Percentiles rank a stretch among this genome's conserved stretches.
phyloP scores from a whole-genome alignment of 2,888 invertebrate species.

The Iselma pallidipennis region DNA sequence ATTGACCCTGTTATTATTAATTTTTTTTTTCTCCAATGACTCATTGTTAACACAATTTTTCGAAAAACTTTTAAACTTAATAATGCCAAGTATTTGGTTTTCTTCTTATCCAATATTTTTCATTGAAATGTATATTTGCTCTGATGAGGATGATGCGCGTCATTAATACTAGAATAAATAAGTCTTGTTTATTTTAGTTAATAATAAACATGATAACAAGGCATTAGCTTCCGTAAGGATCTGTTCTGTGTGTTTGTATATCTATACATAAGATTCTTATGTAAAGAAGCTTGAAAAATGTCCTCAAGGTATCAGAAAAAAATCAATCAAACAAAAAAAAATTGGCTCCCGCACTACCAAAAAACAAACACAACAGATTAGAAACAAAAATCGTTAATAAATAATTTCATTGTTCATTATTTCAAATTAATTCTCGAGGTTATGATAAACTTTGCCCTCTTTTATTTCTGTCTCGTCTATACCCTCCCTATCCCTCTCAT shows the following conservation, averaged over 20 bases:
- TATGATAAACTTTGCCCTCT: neutral
- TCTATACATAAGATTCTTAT: neutral
- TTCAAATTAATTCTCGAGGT: neutral
- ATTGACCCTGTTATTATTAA: no score
- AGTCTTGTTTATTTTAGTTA: conserved; percentile 1
- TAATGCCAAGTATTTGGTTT: neutral
- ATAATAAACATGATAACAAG: conserved; percentile 13
- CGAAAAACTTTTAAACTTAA: no score
- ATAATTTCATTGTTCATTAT: neutral
- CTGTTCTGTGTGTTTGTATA: neutral
- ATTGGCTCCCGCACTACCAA: no score
- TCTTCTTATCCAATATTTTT: neutral
- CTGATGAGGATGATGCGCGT: neutral
- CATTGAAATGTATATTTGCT: conserved; percentile 1
- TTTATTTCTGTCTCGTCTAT: no score
- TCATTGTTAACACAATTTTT: no score
- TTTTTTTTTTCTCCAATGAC: no score
- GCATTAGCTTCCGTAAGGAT: conserved; percentile 1
- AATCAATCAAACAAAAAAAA: no score
- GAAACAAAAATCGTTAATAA: neutral
- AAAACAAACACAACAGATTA: no score
- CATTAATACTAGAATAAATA: conserved; percentile 10
- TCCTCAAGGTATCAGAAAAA: no score
- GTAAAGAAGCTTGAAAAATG: no score
- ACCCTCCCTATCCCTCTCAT: no score